Conservation (phyloP, 2,888 invertebrate species). For the Stegophylla sp. region DNA sequence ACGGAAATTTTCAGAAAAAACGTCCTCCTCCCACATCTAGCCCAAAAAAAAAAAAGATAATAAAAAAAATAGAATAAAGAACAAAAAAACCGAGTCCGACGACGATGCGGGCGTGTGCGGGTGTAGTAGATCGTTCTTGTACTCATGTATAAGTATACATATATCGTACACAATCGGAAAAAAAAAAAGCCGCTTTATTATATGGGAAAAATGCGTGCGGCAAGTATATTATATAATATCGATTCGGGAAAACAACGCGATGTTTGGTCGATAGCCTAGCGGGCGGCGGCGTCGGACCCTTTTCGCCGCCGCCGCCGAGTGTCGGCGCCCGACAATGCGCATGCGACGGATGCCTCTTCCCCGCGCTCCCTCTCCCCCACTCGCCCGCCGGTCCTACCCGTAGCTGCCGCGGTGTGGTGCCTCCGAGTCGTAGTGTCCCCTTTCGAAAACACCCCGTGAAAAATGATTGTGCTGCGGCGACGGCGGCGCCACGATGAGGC, state of each 20-base stretch:
- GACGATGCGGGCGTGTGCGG: no score
- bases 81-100: constrained; percentile 19
- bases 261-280: constrained; percentile 53
- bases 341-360: neutral
- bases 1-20: no score
- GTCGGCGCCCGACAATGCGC: constrained; percentile 25
- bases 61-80: no score
- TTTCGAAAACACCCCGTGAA: constrained; percentile 43
- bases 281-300: constrained; percentile 48
- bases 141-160: no score
- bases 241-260: constrained; percentile 52
- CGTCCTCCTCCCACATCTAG: no score
- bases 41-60: no score
- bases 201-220: constrained; percentile 24
- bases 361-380: neutral
- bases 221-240: no score
- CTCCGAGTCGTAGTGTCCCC: constrained; percentile 28
- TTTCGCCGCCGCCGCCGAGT: constrained; percentile 18
- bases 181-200: no score
- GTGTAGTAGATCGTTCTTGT: no score
- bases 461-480: constrained; percentile 20
- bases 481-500: neutral
- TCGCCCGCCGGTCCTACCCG: neutral
- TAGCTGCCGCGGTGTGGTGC: neutral
- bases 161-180: no score